A percentile compares a stretch with the other conserved stretches of the same genome.
Conservation (phyloP, 1,140 invertebrate genomes). For the Potamilus streckersoni region DNA sequence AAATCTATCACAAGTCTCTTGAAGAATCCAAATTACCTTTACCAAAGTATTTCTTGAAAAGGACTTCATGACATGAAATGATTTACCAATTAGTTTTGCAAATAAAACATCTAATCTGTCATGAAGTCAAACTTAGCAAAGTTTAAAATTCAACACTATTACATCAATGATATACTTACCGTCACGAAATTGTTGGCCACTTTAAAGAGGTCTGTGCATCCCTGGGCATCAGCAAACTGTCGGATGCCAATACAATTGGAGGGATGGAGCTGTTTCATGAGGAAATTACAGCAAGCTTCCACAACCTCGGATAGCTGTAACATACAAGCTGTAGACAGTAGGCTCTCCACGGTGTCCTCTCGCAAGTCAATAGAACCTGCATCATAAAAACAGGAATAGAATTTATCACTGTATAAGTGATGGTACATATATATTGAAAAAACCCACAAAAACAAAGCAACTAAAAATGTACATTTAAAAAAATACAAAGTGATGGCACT, state of each 20-base stretch:
- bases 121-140: too few relatives aligned
- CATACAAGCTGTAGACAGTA: conserved; percentile 87
- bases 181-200: conserved; percentile 74
- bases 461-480: not conserved
- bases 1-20: too few relatives aligned
- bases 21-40: too few relatives aligned
- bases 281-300: conserved; percentile 88
- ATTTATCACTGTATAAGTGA: not conserved
- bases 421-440: not conserved
- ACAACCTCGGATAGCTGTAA: conserved; percentile 89
- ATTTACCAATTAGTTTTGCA: too few relatives aligned
- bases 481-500: too few relatives aligned
- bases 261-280: conserved; percentile 91
- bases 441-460: not conserved
- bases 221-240: conserved; percentile 91
- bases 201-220: conserved; percentile 82
- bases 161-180: conserved; percentile 37
- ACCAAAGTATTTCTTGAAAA: too few relatives aligned
- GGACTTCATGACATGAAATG: too few relatives aligned
- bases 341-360: conserved; percentile 80
- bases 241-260: conserved; percentile 94
- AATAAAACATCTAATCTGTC: too few relatives aligned
- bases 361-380: conserved; percentile 77
- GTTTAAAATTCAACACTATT: too few relatives aligned
- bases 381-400: conserved; percentile 20